Evolutionary conservation across 2,113 vertebrate species (phyloP), one percentile per base, ranked within the genome.

Genomic region (Sardina pilchardus): DNA sequence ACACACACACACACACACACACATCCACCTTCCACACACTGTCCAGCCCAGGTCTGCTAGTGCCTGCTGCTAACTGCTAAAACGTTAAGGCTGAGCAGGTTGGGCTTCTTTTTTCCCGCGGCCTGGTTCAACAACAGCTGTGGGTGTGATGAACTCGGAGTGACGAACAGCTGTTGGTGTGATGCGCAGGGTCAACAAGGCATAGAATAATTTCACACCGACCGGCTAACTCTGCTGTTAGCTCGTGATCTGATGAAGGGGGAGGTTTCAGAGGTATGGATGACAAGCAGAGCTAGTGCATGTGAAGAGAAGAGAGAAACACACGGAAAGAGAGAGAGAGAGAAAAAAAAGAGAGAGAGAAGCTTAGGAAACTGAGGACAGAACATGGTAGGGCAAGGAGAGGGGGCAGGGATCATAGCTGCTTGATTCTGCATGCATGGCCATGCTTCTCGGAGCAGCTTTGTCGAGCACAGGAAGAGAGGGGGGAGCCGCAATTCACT

Each of bases 121-220:
- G 75, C 42, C 63, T 53, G 17, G 45, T 86, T 86, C 81, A 81
- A 36, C 86, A 42, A 42, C 39, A 88, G 83, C 86, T 85, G 80
- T 83, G 81, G 71, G 81, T 85, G 81, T 42, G 43, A 26, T 81
- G 63, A 42, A 42, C 39, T 42, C 4, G 39, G 39, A 42, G 39
- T 42, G 39, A 42, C 4, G 39, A 83, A 71, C 83, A 88, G 83
- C 86, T 85, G 80, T 83, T 83, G 71, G 81, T 85, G 81, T 42
- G 43, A 26, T 81, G 63, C 9, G 1, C n/a, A 71, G 26, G 81
- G 83, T 86, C 87, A 88, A 89, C 87, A 86, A 86, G 83, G 81
- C 87, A 82, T 89, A 39, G 78, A 63, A 82, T 50, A 30, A 85
- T 83, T 75, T 56, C 39, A 50, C 81, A 34, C 71, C 39, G 82